A percentile compares a stretch with the other conserved stretches of the same genome.
These are phyloP conservation scores for Xenopus petersii DNA, from an alignment of 2,797 vertebrate species.

Conservation along the genomic window DNA sequence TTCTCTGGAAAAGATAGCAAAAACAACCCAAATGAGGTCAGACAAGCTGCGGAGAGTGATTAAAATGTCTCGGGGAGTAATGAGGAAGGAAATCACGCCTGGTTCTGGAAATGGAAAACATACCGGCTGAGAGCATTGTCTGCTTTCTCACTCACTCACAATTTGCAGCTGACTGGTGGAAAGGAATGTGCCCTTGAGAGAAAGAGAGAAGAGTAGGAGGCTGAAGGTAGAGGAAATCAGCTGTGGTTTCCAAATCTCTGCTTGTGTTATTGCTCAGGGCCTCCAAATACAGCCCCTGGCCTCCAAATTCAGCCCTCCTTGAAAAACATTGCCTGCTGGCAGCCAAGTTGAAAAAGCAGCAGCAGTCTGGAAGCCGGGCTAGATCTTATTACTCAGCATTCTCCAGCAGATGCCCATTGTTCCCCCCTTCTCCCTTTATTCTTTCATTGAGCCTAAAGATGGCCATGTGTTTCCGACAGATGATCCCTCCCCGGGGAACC, in stretches of 20 bases:
- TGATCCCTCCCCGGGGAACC: slow-evolving; percentile 12
- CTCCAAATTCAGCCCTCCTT: neutral
- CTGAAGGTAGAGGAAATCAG: slow-evolving; percentile 27
- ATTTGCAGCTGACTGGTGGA: slow-evolving; percentile 27
- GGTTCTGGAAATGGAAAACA: slow-evolving; percentile 36
- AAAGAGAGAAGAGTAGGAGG: neutral
- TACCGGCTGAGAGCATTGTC: slow-evolving; percentile 14
- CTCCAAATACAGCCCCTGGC: slow-evolving; percentile 31
- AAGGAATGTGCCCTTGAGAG: slow-evolving; percentile 37
- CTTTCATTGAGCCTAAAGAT: too few relatives aligned
- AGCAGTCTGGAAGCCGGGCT: slow-evolving; percentile 30
- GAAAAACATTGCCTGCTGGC: too few relatives aligned
- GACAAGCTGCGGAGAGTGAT: slow-evolving; percentile 1
- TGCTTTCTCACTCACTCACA: slow-evolving; percentile 36
- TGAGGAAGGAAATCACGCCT: slow-evolving; percentile 30
- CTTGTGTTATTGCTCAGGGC: slow-evolving; percentile 1
- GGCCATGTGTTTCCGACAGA: slow-evolving; percentile 37
- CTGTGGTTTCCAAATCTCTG: slow-evolving; percentile 24
- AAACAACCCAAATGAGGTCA: slow-evolving; percentile 29
- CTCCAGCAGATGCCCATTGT: slow-evolving; percentile 48
- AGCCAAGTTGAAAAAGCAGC: too few relatives aligned
- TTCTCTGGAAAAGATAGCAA: slow-evolving; percentile 1
- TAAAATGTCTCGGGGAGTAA: slow-evolving; percentile 4
- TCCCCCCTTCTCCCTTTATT: neutral
- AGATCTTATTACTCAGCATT: slow-evolving; percentile 55